Evolutionary conservation across 30 jellyfish, hydroid and myxozoan genomes (phyloP), one percentile per base, ranked within the genome.

Genomic region (Catostylus mosaicus): DNA sequence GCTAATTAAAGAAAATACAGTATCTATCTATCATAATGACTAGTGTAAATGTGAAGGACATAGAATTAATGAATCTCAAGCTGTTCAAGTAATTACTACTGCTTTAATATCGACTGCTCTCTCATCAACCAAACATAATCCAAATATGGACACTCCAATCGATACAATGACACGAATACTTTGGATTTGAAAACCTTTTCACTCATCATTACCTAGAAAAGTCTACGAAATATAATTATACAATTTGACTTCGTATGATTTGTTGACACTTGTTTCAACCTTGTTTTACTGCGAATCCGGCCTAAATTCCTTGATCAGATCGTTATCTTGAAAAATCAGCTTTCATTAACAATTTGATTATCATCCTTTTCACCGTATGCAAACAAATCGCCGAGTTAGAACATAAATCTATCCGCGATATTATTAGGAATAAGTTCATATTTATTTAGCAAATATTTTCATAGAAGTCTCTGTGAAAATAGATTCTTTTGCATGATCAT

Each of bases 401-500:
- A 37, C 6, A 59, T 37, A 27, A 59, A 27, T 18, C 36, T 59
- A 37, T 59, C 26, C 11, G 71, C 6, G 38, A 16, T 59, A 24
- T 18, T 2, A 9, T 59, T 16, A 59, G 71, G 71, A 59, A 59
- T 8, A 37, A 3, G 38, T 59, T 23, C 38, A n/a, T 59, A 18
- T 59, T 59, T 59, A 59, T 37, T 37, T 1, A 16, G 71, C 71
- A 59, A 59, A 9, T 16, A 59, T 59, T 59, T 23, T 59, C 71
- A 1, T 19, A 59, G 38, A 27, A 7, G 12, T 27, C 71, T 3
- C 36, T 59, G 38, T 59, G 71, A 59, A 26, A 27, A 59, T n/a
- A 59, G 38, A 27, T 12, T 27, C 38, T 59, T 24, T 5, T 24
- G 38, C 38, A 16, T 7, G 2, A 19, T 22, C 26, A 5, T 59